Evolutionary conservation across 2,113 vertebrate species (phyloP).

Genomic region (Excalfactoria chinensis): DNA sequence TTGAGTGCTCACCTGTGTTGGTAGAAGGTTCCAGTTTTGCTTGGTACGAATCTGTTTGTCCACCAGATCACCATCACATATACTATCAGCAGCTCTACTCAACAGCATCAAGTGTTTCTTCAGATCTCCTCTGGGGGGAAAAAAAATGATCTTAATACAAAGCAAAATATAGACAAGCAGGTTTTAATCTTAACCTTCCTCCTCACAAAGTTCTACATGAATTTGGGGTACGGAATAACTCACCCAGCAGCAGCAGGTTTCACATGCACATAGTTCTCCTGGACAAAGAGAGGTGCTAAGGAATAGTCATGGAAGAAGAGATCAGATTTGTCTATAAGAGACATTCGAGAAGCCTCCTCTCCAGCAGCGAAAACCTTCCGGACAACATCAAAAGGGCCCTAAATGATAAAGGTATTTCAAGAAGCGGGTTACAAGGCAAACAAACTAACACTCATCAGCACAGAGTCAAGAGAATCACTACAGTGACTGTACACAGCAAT

Average conservation of each 20-base stretch:
- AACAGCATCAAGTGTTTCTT: slow-evolving; percentile 93
- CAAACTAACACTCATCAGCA: not conserved
- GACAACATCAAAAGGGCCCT: slow-evolving; percentile 96
- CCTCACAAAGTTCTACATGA: rapidly evolving
- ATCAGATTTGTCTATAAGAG: slow-evolving; percentile 92
- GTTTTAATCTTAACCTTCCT: not conserved
- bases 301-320: slow-evolving; percentile 99
- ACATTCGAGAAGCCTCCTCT: slow-evolving; percentile 88
- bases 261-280: slow-evolving; percentile 95
- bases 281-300: slow-evolving; percentile 95
- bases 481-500: not conserved
- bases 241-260: slow-evolving; percentile 91
- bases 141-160: not conserved
- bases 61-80: slow-evolving; percentile 94
- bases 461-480: not conserved
- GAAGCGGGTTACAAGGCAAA: not conserved
- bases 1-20: slow-evolving; percentile 86
- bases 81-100: slow-evolving; percentile 95
- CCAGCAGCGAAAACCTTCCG: slow-evolving; percentile 91
- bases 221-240: slow-evolving; percentile 32
- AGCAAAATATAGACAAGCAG: not conserved
- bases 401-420: not conserved
- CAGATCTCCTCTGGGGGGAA: slow-evolving; percentile 80
- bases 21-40: slow-evolving; percentile 94
- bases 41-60: slow-evolving; percentile 90